Percentiles rank a stretch among this genome's conserved stretches.
phyloP scores from a whole-genome alignment of 2,797 vertebrate genomes.

The Bufotes viridis region DNA sequence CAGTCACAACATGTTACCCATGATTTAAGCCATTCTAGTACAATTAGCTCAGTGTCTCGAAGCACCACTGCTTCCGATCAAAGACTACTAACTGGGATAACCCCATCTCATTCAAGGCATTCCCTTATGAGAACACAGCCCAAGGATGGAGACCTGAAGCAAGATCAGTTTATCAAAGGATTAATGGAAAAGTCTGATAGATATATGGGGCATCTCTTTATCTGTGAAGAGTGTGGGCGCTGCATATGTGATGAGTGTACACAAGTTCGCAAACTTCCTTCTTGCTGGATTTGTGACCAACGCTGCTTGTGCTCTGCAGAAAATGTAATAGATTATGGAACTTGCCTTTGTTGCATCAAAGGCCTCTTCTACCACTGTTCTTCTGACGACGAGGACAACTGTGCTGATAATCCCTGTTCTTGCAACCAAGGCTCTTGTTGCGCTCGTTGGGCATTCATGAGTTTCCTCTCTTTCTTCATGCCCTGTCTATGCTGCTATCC shows the following conservation, averaged over 20 bases:
- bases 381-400: constrained; percentile 93
- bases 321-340: constrained; percentile 88
- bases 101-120: constrained; percentile 83
- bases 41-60: constrained; percentile 90
- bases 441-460: constrained; percentile 91
- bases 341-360: constrained; percentile 94
- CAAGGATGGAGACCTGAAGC: constrained; percentile 79
- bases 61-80: constrained; percentile 92
- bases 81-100: constrained; percentile 85
- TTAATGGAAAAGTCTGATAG: constrained; percentile 72
- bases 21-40: constrained; percentile 92
- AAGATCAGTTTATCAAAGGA: constrained; percentile 82
- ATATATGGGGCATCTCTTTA: constrained; percentile 82
- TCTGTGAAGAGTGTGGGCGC: constrained; percentile 93
- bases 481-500: constrained; percentile 99
- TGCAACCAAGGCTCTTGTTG: constrained; percentile 86
- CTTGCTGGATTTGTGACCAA: constrained; percentile 92
- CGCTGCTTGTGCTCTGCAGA: constrained; percentile 94
- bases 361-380: constrained; percentile 98
- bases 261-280: constrained; percentile 86
- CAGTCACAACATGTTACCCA: constrained; percentile 80
- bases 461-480: constrained; percentile 86
- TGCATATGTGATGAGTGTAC: constrained; percentile 92
- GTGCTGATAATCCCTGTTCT: constrained; percentile 93
- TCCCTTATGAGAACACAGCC: constrained; percentile 85